These are phyloP conservation scores for Drepana arcuata DNA, from an alignment of 1,140 invertebrate species.

Conservation along the genomic window DNA sequence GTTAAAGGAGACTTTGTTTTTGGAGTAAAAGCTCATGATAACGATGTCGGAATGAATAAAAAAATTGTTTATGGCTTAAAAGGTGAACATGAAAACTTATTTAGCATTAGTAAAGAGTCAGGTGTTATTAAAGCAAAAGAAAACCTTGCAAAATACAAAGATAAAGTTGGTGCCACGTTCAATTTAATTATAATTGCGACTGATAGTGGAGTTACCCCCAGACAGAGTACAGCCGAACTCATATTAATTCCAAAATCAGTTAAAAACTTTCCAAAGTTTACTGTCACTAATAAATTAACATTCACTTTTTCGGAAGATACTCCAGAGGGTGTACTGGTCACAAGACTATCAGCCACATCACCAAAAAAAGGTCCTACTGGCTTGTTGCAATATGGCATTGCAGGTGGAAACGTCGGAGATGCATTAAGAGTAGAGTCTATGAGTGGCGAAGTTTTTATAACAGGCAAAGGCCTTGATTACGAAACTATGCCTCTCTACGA, in stretches of 20 bases:
- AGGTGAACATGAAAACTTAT: constrained; percentile 83
- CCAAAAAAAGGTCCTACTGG: constrained; percentile 80
- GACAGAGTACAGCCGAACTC: constrained; percentile 78
- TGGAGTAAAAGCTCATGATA: constrained; percentile 86
- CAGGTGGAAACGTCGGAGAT: constrained; percentile 91
- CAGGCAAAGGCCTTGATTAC: constrained; percentile 87
- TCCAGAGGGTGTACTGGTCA: constrained; percentile 80
- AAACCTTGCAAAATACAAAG: constrained; percentile 57
- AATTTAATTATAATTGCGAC: constrained; percentile 82
- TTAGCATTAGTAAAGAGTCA: constrained; percentile 82
- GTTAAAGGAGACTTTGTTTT: constrained; percentile 87
- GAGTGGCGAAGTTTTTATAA: constrained; percentile 85
- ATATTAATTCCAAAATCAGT: constrained; percentile 80
- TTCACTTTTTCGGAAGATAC: constrained; percentile 88
- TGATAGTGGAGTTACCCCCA: constrained; percentile 76
- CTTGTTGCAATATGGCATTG: constrained; percentile 85
- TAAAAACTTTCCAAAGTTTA: constrained; percentile 83
- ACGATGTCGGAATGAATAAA: constrained; percentile 85
- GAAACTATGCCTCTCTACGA: constrained; percentile 88
- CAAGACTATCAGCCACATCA: constrained; percentile 79
- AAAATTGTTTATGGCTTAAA: constrained; percentile 83
- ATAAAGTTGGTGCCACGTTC: constrained; percentile 73
- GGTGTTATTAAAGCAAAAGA: constrained; percentile 86
- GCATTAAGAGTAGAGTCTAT: constrained; percentile 85
- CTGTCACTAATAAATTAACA: constrained; percentile 76